Conservation (phyloP, 2,888 invertebrate genomes). For the Eulithis prunata region DNA sequence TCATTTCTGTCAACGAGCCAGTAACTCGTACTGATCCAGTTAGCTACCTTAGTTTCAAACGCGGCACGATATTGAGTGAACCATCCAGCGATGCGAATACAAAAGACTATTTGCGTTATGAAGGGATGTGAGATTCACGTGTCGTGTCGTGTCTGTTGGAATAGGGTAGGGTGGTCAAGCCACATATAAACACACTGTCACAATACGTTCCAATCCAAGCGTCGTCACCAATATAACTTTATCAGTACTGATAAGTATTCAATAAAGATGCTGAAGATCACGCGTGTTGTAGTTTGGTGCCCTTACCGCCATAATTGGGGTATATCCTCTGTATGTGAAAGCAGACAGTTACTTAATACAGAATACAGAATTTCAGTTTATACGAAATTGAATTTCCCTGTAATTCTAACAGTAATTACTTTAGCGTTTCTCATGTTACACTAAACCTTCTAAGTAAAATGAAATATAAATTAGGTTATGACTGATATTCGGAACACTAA, state of each 20-base stretch:
- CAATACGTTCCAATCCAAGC: no score
- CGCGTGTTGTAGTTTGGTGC: no score
- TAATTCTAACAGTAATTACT: constrained; percentile 18
- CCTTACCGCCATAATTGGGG: no score
- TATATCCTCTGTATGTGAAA: no score
- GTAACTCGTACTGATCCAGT: background rate
- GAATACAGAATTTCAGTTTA: constrained; percentile 1
- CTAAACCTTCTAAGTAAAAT: constrained; percentile 14
- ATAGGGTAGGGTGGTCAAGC: background rate
- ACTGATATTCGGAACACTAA: constrained; percentile 6
- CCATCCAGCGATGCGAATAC: constrained; percentile 26
- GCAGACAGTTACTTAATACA: background rate
- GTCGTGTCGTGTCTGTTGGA: constrained; percentile 2
- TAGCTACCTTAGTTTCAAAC: constrained; percentile 12
- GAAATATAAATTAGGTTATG: constrained; percentile 15
- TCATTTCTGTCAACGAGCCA: background rate
- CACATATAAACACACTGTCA: background rate
- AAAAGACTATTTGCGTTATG: constrained; percentile 23
- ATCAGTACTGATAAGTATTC: no score
- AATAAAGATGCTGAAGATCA: no score
- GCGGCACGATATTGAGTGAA: constrained; percentile 16
- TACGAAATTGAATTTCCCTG: constrained; percentile 9
- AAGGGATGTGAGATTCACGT: constrained; percentile 11
- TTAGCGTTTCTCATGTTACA: constrained; percentile 15
- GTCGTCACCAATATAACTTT: no score